These are phyloP conservation scores for Actenoides lindsayi DNA, from an alignment of 2,113 vertebrate species.

Conservation along the genomic window DNA sequence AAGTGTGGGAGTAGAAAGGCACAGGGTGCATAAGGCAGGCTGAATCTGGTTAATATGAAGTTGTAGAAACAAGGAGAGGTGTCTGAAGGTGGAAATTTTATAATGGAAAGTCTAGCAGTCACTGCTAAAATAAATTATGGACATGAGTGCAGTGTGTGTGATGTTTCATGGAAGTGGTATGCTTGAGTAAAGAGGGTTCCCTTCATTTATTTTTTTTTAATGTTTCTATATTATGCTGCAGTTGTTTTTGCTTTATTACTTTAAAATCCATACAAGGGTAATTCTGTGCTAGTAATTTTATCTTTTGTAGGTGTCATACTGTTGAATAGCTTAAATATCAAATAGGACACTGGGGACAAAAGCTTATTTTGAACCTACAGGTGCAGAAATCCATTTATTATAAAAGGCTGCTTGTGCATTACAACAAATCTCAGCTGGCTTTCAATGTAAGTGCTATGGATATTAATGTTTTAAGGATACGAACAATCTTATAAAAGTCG, in stretches of 20 bases:
- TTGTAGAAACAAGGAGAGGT: background rate
- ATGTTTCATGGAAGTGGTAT: background rate
- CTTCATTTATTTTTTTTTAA: background rate
- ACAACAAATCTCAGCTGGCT: background rate
- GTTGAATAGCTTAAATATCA: background rate
- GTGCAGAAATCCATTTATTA: background rate
- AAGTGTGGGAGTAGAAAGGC: background rate
- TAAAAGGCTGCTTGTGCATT: background rate
- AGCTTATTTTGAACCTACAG: background rate
- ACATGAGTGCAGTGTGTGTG: background rate
- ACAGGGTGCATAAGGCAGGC: background rate
- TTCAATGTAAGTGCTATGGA: background rate
- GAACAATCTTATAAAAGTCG: background rate
- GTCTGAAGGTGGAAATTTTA: conserved; percentile 5
- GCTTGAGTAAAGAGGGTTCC: background rate
- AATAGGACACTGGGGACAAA: background rate
- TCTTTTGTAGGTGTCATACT: background rate
- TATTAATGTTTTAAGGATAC: background rate
- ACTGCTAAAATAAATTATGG: background rate
- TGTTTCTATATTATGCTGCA: background rate
- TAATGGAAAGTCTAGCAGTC: conserved; percentile 30
- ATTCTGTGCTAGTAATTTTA: background rate
- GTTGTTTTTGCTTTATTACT: background rate
- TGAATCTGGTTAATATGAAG: background rate
- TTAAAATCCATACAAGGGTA: background rate